These are phyloP conservation scores for Hirtodrosophila alboralis DNA, from an alignment of 2,888 invertebrate species.

Conservation along the genomic window DNA sequence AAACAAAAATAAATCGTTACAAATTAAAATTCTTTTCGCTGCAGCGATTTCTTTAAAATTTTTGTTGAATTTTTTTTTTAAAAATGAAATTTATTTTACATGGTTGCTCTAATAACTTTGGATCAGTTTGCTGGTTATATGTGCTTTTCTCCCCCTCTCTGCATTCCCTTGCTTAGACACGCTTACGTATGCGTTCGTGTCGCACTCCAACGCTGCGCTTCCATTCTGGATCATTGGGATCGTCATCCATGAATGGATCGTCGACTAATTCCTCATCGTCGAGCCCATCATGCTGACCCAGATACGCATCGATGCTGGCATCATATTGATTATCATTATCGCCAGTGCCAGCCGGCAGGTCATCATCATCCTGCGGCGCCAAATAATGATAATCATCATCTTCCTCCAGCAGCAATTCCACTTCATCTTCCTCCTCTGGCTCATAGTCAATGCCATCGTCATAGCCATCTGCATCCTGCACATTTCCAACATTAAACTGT, in stretches of 20 bases:
- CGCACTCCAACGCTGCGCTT: slow-evolving; percentile 77
- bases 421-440: slow-evolving; percentile 49
- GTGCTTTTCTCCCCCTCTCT: neutral
- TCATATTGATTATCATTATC: slow-evolving; percentile 53
- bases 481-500: slow-evolving; percentile 25
- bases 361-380: slow-evolving; percentile 69
- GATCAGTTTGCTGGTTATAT: slow-evolving; percentile 36
- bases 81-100: slow-evolving; percentile 27
- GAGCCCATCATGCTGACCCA: slow-evolving; percentile 57
- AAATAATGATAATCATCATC: slow-evolving; percentile 76
- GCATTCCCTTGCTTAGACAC: slow-evolving; percentile 34
- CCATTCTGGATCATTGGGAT: slow-evolving; percentile 95
- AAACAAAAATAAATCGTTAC: slow-evolving; percentile 45
- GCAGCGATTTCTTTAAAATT: slow-evolving; percentile 27
- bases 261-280: slow-evolving; percentile 65
- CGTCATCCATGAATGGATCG: slow-evolving; percentile 89
- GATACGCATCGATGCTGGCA: slow-evolving; percentile 71
- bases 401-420: slow-evolving; percentile 53
- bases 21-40: slow-evolving; percentile 54
- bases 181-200: slow-evolving; percentile 57
- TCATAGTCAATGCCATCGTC: slow-evolving; percentile 48
- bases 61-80: neutral
- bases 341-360: slow-evolving; percentile 19
- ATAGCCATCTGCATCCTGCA: slow-evolving; percentile 26
- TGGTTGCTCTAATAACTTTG: slow-evolving; percentile 40